Evolutionary conservation across 2,113 vertebrate genomes (phyloP).

Genomic region (Colinus virginianus): DNA sequence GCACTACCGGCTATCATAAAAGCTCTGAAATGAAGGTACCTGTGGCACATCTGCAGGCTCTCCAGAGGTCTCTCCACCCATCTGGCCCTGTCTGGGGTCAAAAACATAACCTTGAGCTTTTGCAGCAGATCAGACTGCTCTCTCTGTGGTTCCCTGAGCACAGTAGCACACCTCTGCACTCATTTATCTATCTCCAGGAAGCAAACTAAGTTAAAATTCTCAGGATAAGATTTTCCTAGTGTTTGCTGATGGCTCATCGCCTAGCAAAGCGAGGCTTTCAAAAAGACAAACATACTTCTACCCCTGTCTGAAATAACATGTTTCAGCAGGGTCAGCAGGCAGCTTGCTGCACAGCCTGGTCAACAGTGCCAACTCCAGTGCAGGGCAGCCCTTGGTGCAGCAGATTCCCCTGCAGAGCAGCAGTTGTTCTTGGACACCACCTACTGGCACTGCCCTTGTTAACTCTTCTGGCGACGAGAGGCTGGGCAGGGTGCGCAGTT

Average conservation of each 20-base stretch:
- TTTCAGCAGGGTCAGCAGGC: neutral
- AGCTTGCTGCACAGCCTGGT: neutral
- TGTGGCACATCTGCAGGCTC: fast-evolving
- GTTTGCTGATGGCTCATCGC: neutral
- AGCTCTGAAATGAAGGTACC: neutral
- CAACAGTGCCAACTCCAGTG: neutral
- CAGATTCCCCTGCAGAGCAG: neutral
- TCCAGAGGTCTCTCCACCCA: neutral
- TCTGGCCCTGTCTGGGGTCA: neutral
- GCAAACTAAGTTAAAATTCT: neutral
- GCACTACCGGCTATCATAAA: fast-evolving
- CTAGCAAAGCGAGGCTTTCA: neutral
- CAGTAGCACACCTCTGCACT: neutral
- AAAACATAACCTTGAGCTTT: neutral
- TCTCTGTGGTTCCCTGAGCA: neutral
- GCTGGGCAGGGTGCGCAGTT: fast-evolving
- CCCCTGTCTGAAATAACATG: neutral
- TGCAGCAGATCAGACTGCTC: neutral
- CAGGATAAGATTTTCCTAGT: neutral
- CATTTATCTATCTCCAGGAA: neutral
- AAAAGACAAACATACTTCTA: neutral
- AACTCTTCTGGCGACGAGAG: neutral
- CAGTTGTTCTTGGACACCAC: slow-evolving; percentile 61
- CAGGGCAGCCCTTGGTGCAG: neutral
- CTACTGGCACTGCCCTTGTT: slow-evolving; percentile 6